A percentile compares a stretch with the other conserved stretches of the same genome.
Conservation (phyloP, 2,797 vertebrate species). For the Leuciscus waleckii region DNA sequence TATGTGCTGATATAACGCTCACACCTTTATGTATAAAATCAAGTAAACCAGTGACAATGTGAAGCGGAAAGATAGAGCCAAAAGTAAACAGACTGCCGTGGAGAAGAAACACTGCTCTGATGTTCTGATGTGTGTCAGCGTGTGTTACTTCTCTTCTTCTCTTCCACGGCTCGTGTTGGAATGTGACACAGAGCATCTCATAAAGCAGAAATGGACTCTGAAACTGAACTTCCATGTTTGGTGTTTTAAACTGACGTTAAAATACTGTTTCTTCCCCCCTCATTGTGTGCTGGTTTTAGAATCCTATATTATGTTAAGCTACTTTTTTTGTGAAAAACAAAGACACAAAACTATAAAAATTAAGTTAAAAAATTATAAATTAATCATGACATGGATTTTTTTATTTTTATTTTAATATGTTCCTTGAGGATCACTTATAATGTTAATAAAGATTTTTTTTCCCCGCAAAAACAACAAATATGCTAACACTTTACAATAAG, state of each 20-base stretch:
- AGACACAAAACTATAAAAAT: neutral
- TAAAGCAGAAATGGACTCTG: slow-evolving; percentile 9
- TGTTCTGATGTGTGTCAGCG: slow-evolving; percentile 22
- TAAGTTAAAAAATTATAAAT: neutral
- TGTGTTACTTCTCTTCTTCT: slow-evolving; percentile 3
- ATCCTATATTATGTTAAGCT: neutral
- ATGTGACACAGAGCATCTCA: slow-evolving; percentile 16
- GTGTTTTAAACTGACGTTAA: slow-evolving; percentile 10
- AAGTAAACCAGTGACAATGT: neutral
- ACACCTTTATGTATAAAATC: neutral
- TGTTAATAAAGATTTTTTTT: too few species aligned
- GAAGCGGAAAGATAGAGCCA: neutral
- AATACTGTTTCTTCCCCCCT: neutral
- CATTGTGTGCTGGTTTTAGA: neutral
- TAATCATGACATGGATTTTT: neutral
- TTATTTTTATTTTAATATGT: too few species aligned
- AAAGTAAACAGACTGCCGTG: neutral
- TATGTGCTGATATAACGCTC: neutral
- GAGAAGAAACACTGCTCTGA: slow-evolving; percentile 11
- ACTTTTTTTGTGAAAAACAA: neutral
- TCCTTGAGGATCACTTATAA: neutral
- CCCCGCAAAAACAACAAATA: too few species aligned
- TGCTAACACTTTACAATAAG: too few species aligned
- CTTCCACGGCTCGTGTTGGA: neutral
- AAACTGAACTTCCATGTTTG: slow-evolving; percentile 50